Conservation (phyloP, 2,113 vertebrate species). For the Gadus chalcogrammus region DNA sequence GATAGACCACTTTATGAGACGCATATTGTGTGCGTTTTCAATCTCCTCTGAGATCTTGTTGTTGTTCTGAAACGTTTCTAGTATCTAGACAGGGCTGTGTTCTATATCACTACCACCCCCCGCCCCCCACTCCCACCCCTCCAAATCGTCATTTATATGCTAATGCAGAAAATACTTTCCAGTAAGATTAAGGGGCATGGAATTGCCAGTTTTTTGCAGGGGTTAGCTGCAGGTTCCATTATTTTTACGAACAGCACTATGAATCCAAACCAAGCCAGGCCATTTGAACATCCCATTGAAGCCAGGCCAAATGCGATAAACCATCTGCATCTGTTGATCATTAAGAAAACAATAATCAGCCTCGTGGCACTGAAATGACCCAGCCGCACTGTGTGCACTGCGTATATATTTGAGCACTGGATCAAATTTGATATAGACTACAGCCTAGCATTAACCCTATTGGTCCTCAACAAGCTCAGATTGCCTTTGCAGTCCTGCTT, state of each 20-base stretch:
- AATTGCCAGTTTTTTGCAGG: slow-evolving; percentile 8
- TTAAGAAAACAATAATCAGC: slow-evolving; percentile 47
- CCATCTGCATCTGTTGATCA: slow-evolving; percentile 44
- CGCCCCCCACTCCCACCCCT: no score
- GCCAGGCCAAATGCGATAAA: slow-evolving; percentile 22
- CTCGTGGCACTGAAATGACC: slow-evolving; percentile 35
- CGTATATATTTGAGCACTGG: slow-evolving; percentile 24
- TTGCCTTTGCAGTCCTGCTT: no score
- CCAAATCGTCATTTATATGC: not conserved
- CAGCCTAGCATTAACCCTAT: not conserved
- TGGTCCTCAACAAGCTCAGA: no score
- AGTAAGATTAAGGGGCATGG: slow-evolving; percentile 9
- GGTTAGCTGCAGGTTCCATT: slow-evolving; percentile 26
- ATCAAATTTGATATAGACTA: slow-evolving; percentile 27
- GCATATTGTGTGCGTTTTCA: no score
- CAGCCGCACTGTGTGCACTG: not conserved
- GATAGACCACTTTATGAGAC: no score
- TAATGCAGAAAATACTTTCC: slow-evolving; percentile 15
- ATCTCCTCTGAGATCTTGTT: no score
- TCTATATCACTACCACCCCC: no score
- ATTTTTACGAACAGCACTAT: slow-evolving; percentile 16
- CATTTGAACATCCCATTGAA: slow-evolving; percentile 22
- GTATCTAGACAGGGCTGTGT: not conserved
- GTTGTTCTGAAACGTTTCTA: no score
- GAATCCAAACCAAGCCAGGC: slow-evolving; percentile 11